These are phyloP conservation scores for Naja naja DNA, from an alignment of 2,113 vertebrate species.

Conservation along the genomic window DNA sequence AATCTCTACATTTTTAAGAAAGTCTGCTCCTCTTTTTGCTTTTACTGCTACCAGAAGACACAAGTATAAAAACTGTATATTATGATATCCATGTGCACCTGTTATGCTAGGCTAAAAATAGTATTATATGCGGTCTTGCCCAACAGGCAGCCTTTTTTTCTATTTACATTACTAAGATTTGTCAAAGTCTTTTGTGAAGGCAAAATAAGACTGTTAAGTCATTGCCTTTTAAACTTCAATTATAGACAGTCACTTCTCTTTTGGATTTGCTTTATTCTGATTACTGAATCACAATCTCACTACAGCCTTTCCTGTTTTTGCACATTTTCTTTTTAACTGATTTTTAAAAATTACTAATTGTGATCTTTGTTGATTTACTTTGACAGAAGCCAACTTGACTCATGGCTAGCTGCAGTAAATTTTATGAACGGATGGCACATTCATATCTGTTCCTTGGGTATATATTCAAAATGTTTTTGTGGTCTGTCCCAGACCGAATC, in stretches of 20 bases:
- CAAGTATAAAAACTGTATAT: background rate
- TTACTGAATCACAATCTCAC: fast-evolving
- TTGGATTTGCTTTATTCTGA: fast-evolving
- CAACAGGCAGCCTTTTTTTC: background rate
- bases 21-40: background rate
- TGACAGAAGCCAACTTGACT: background rate
- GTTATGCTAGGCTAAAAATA: background rate
- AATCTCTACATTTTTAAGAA: background rate
- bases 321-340: background rate
- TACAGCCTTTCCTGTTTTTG: background rate
- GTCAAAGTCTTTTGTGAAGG: background rate
- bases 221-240: fast-evolving
- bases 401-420: background rate
- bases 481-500: background rate
- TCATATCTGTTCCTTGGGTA: background rate
- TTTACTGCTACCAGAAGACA: constrained; percentile 14
- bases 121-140: constrained; percentile 34
- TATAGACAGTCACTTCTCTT: fast-evolving
- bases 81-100: constrained; percentile 11
- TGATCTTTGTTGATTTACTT: background rate
- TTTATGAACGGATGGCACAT: background rate
- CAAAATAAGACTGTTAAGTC: background rate
- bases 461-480: background rate
- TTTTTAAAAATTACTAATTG: fast-evolving
- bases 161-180: constrained; percentile 1